Evolutionary conservation across 2,888 invertebrate species (phyloP), one percentile per base, ranked within the genome.

Genomic region (Eupithecia inturbata): DNA sequence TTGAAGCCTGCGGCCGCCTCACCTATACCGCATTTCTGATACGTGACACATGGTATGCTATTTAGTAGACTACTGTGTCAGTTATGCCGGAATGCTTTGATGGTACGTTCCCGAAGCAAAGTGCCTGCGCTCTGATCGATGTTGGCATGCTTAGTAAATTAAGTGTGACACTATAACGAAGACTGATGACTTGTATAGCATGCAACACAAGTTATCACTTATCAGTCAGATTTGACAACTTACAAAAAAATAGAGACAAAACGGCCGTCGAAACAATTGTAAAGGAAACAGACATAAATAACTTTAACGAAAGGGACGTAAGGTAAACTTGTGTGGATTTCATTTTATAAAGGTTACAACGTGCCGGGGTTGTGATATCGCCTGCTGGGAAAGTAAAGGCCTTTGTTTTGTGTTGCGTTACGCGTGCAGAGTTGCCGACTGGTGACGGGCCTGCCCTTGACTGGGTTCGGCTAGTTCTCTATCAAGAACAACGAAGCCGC

Each of bases 371-470:
- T 64, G 63, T 64, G 63, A 64, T 36, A 36, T 64, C 79, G 81
- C 82, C 78, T 81, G 85, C 84, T 86, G 88, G 87, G 92, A 92
- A 92, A 92, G 93, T 89, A 90, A 91, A 91, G 92, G 85, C 92
- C 93, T 92, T 90, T 91, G 78, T 73, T 80, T 78, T 82, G 83
- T 69, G 74, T 77, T 79, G 78, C 84, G 83, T 83, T 82, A 84
- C 84, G 85, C 82, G 85, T 80, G 73, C 63, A 53, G 53, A 62
- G 60, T 71, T 36, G 63, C n/a, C 63, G 76, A 26, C 14, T 86
- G 87, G 92, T 86, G 90, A 91, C 91, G 86, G 92, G 90, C 82
- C 86, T 89, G 92, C 91, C 93, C 93, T 92, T 93, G 93, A 92
- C 91, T 75, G 60, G 93, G 91, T 91, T 74, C 63, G 87, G 89